Evolutionary conservation across 64 coral and sea anemone species (phyloP).

Genomic region (Pocillopora damicornis): DNA sequence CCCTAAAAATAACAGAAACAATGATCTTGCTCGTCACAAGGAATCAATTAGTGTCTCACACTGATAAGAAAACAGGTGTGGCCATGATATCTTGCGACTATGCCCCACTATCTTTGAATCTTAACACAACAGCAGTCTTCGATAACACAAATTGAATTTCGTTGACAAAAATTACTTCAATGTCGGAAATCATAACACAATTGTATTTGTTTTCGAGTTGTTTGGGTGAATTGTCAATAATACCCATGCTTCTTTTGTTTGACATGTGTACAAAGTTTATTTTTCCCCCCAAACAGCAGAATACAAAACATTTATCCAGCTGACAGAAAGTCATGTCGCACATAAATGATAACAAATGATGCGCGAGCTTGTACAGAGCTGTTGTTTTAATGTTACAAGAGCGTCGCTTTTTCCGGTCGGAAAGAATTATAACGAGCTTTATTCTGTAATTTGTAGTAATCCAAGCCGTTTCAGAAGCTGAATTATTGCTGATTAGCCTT

Average conservation of each 20-base stretch:
- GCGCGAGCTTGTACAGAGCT: no score
- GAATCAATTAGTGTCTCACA: constrained; percentile 36
- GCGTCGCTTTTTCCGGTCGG: no score
- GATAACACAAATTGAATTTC: constrained; percentile 46
- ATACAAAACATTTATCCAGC: no score
- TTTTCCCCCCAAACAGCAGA: background rate
- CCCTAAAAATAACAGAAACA: constrained; percentile 19
- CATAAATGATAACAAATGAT: no score
- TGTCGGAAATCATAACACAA: background rate
- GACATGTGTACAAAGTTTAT: background rate
- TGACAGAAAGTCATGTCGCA: no score
- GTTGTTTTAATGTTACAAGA: no score
- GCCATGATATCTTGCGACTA: background rate
- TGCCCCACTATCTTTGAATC: background rate
- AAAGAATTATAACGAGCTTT: no score
- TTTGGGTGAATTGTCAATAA: background rate
- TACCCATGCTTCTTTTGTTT: background rate
- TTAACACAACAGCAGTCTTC: constrained; percentile 10
- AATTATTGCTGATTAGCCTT: no score
- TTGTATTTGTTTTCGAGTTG: constrained; percentile 14
- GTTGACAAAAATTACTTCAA: background rate
- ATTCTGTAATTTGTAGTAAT: no score
- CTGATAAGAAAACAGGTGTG: constrained; percentile 19
- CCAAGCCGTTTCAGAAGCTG: no score
- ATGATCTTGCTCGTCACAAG: constrained; percentile 3